A percentile compares a stretch with the other conserved stretches of the same genome.
Conservation (phyloP, 1,140 invertebrate genomes). For the Formica exsecta region DNA sequence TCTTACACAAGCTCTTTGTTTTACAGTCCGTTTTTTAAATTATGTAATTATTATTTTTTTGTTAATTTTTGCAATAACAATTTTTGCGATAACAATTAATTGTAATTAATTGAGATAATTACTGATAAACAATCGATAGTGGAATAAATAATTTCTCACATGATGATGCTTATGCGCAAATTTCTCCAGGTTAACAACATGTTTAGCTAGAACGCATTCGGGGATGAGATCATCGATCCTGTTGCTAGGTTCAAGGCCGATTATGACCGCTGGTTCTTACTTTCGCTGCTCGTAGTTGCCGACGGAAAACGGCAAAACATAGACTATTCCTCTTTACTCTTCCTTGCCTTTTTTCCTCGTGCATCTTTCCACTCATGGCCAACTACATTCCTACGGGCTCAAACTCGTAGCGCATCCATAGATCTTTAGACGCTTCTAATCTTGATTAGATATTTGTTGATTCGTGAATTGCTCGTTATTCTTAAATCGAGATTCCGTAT, state of each 20-base stretch:
- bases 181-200: constrained; percentile 25
- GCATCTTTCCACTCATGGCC: constrained; percentile 74
- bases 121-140: background rate
- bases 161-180: background rate
- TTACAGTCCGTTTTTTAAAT: too few relatives aligned
- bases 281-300: constrained; percentile 64
- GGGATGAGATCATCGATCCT: constrained; percentile 73
- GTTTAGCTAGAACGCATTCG: constrained; percentile 59
- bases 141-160: background rate
- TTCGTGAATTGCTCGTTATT: background rate
- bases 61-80: too few relatives aligned
- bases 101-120: background rate
- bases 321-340: constrained; percentile 52
- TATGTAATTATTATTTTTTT: too few relatives aligned
- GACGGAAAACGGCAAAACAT: constrained; percentile 41
- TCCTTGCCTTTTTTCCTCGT: constrained; percentile 61
- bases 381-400: constrained; percentile 77
- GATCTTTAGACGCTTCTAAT: background rate
- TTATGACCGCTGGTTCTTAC: constrained; percentile 55
- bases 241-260: constrained; percentile 71
- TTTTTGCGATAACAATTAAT: too few relatives aligned
- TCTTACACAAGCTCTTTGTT: too few relatives aligned
- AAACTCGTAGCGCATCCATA: constrained; percentile 65
- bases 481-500: background rate
- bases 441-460: background rate